Conservation (phyloP, 2,888 invertebrate genomes). For the Thumatha senex region DNA sequence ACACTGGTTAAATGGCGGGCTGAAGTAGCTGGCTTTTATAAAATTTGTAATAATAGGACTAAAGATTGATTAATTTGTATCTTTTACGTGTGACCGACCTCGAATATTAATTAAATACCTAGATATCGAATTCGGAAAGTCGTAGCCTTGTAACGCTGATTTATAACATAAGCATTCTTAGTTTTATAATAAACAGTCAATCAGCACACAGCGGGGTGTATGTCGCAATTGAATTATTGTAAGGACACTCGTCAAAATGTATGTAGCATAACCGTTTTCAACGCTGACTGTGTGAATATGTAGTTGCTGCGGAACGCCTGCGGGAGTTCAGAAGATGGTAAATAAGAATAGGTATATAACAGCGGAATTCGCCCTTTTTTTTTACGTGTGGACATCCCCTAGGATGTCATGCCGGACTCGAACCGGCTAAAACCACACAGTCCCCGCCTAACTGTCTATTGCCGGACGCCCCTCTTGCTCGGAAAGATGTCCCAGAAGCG, state of each 20-base stretch:
- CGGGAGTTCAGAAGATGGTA: too few species aligned
- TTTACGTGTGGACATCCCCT: too few species aligned
- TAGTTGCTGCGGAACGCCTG: too few species aligned
- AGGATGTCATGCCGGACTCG: too few species aligned
- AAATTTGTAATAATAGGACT: neutral
- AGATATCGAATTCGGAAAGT: constrained; percentile 8
- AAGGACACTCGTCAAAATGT: neutral
- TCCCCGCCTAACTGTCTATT: too few species aligned
- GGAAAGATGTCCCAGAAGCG: too few species aligned
- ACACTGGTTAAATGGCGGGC: too few species aligned
- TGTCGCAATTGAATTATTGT: neutral
- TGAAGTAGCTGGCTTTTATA: neutral
- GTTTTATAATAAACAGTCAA: neutral
- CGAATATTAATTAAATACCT: constrained; percentile 17
- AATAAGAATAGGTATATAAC: too few species aligned
- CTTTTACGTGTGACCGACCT: constrained; percentile 2
- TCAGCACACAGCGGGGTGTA: neutral
- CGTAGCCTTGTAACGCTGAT: constrained; percentile 1
- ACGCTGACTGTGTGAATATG: neutral
- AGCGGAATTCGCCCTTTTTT: too few species aligned
- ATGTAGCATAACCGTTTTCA: neutral
- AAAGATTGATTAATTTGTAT: neutral
- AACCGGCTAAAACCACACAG: too few species aligned
- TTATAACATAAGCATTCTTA: neutral
- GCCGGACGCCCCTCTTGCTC: too few species aligned